Evolutionary conservation across 2,113 vertebrate species (phyloP), one percentile per base, ranked within the genome.

Genomic region (Mesoclemmys tuberculata): DNA sequence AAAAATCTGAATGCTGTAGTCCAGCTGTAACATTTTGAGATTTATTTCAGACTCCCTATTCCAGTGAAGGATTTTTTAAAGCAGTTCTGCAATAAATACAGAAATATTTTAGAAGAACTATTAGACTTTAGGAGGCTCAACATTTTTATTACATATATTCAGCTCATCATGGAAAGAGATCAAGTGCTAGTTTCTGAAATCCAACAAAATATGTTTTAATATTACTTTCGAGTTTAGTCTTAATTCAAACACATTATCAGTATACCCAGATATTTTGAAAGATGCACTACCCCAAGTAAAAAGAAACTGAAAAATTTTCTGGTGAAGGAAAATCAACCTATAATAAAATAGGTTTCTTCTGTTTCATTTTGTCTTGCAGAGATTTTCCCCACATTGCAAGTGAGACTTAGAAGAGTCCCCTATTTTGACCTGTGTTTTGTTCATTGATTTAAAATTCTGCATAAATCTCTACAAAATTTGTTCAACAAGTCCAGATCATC

Each of bases 111-210:
- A 58, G 82, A 94, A 97, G 64, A 95, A 98, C 94, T 93, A 93
- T 49, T 96, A 95, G 88, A 93, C 87, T 52, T 95, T 49, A 56
- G 90, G 80, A 93, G 95, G 96, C 96, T 98, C 94, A 97, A 78
- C 81, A 2, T 91, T 97, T 96, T 98, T 96, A 97, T 98, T 97
- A 90, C 85, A 93, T 94, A 92, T 97, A 96, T 97, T 96, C 91
- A 90, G 85, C 84, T 96, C 93, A 91, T 96, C 96, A 61, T 88
- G 90, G 91, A 93, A 94, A 74, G 54, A 93, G 80, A 88, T 92
- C 85, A 84, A 84, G 56, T 94, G 84, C 91, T 49, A 88, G 81
- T 95, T 97, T 97, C 92, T 94, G 46, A 96, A 97, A 97, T 95
- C 95, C 95, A 93, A 92, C 78, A 95, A 92, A 95, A 93, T 93